phyloP scores from a whole-genome alignment of 2,888 invertebrate genomes.

The Drosophila kambysellisi region DNA sequence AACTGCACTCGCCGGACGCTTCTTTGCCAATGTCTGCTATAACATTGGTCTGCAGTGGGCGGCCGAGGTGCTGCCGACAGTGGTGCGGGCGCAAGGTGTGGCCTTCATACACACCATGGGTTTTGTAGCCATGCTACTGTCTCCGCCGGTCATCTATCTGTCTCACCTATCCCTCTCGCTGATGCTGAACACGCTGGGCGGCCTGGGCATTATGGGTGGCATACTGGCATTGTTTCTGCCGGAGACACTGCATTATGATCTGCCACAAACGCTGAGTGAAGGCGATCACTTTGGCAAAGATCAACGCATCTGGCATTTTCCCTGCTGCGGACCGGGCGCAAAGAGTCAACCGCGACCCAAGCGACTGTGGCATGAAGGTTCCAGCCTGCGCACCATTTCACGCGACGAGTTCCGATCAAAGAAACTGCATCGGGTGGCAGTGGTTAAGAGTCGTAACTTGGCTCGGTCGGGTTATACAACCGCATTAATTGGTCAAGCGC shows the following conservation, averaged over 20 bases:
- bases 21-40: conserved; percentile 95
- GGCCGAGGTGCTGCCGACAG: conserved; percentile 94
- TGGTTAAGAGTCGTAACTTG: conserved; percentile 12
- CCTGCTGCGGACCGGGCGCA: conserved; percentile 88
- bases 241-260: conserved; percentile 93
- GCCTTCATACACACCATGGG: conserved; percentile 95
- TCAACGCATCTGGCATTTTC: conserved; percentile 92
- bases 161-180: conserved; percentile 86
- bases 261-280: conserved; percentile 94
- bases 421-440: conserved; percentile 45
- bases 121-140: conserved; percentile 92
- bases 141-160: conserved; percentile 94
- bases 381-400: conserved; percentile 60
- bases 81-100: conserved; percentile 94
- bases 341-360: conserved; percentile 65
- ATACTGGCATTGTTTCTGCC: conserved; percentile 91
- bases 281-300: conserved; percentile 93
- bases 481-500: not conserved
- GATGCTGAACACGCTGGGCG: conserved; percentile 86
- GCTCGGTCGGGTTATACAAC: not conserved
- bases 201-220: conserved; percentile 91
- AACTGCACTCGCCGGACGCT: conserved; percentile 92
- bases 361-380: conserved; percentile 56
- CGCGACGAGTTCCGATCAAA: conserved; percentile 59
- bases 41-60: conserved; percentile 96